Evolutionary conservation across 2,113 vertebrate species (phyloP), one percentile per base, ranked within the genome.

Genomic region (Gavia stellata): DNA sequence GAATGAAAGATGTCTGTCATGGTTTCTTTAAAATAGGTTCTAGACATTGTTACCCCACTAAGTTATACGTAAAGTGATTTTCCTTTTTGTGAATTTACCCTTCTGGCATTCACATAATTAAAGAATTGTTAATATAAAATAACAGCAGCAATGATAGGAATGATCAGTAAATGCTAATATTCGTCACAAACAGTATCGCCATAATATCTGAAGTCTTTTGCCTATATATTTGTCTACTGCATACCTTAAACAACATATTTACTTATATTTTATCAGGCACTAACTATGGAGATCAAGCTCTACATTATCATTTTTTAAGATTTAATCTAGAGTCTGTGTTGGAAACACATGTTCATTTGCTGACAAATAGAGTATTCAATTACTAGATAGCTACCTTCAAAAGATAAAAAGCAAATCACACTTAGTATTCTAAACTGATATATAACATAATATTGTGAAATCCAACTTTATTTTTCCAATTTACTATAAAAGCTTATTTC

Each of bases 401-500:
- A 92, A 72, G 29, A 84, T 47, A 81, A 95, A 95, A 81, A 90
- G 34, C 61, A 86, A 85, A 96, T 68, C 40, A 86, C 25, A 70
- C 52, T 96, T 75, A 63, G 38, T 50, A 14, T 73, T 56, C 61
- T 47, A 71, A 94, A 95, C 85, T 86, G 25, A 81, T 92, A 67
- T 89, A 44, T 58, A 79, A 91, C 59, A 61, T 36, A 65, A 68
- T 66, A 88, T 82, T 95, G 65, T 97, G 61, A 94, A 81, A 96
- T 96, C 17, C 81, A 75, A 31, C 67, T 94, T 92, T 96, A 83
- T 90, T 96, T 92, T 96, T 90, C 75, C 66, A 23, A 10, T 84
- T 94, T 90, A 96, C 80, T 94, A 95, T 96, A 96, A 97, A 98
- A 97, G 67, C 40, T 91, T 95, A 59, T 97, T 97, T 97, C 88